These are phyloP conservation scores for Hoplodrina ambigua DNA, from an alignment of 2,888 invertebrate species.

Conservation along the genomic window DNA sequence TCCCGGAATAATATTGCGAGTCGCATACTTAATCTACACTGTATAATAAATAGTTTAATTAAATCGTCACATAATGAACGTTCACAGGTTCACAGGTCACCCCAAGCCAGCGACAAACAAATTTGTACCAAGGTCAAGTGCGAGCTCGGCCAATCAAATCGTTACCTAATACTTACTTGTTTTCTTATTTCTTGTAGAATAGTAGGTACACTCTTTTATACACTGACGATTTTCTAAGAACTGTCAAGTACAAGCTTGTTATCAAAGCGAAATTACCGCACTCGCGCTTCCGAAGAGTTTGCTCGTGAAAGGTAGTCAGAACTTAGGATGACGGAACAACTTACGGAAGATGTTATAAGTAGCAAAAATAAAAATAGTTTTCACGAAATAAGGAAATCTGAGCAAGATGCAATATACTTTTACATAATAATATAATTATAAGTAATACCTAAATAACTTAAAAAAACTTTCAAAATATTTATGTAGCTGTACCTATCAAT, in stretches of 20 bases:
- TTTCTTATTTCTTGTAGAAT: slow-evolving; percentile 16
- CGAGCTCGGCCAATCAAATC: slow-evolving; percentile 67
- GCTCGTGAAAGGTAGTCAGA: neutral
- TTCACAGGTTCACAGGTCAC: slow-evolving; percentile 70
- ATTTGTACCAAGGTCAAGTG: slow-evolving; percentile 79
- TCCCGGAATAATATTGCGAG: slow-evolving; percentile 64
- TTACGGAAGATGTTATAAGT: slow-evolving; percentile 8
- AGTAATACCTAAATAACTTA: neutral
- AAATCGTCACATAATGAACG: slow-evolving; percentile 71
- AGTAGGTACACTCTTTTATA: slow-evolving; percentile 3
- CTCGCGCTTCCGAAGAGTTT: neutral
- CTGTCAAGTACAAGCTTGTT: slow-evolving; percentile 5
- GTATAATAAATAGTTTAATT: slow-evolving; percentile 60
- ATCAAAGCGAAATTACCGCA: neutral
- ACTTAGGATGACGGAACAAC: neutral
- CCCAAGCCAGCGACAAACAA: slow-evolving; percentile 72
- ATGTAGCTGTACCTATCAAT: slow-evolving; percentile 7
- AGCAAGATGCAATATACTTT: neutral
- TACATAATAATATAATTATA: no score
- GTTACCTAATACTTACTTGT: slow-evolving; percentile 62
- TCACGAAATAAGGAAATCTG: neutral
- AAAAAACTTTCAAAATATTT: slow-evolving; percentile 7
- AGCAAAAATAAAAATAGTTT: neutral
- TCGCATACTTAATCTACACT: slow-evolving; percentile 57
- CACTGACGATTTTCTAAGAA: slow-evolving; percentile 13